Evolutionary conservation across 2,113 vertebrate species (phyloP).

Genomic region (Anolis carolinensis): DNA sequence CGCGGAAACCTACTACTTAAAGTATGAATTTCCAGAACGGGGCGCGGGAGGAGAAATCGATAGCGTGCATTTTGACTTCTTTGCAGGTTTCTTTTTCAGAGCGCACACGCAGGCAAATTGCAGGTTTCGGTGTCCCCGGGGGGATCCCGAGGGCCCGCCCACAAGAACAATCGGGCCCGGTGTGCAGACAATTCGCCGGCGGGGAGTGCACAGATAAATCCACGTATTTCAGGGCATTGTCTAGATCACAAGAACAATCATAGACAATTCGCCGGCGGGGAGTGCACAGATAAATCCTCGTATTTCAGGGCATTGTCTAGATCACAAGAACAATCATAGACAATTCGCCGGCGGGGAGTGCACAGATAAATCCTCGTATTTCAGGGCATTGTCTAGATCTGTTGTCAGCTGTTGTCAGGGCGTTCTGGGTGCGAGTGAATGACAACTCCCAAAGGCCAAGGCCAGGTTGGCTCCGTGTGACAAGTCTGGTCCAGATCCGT

Average conservation of each 20-base stretch:
- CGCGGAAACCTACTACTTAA: background rate
- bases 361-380: background rate
- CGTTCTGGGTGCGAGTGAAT: too few species aligned
- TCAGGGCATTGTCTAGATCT: background rate
- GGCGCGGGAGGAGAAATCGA: background rate
- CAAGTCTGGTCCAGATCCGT: too few species aligned
- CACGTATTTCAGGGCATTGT: background rate
- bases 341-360: background rate
- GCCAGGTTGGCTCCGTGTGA: too few species aligned
- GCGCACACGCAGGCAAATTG: background rate
- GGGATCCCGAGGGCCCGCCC: background rate
- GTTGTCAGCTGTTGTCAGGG: too few species aligned
- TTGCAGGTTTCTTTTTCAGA: background rate
- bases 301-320: background rate
- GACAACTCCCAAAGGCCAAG: too few species aligned
- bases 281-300: background rate
- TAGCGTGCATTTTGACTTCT: background rate
- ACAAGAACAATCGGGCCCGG: background rate
- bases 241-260: background rate
- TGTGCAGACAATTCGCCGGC: background rate
- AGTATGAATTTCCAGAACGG: slow-evolving; percentile 14
- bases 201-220: background rate
- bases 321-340: background rate
- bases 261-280: background rate
- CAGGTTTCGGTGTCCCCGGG: background rate